Base-by-base conservation (phyloP, 2,797 vertebrate species). In the Myripristis murdjan region DNA sequence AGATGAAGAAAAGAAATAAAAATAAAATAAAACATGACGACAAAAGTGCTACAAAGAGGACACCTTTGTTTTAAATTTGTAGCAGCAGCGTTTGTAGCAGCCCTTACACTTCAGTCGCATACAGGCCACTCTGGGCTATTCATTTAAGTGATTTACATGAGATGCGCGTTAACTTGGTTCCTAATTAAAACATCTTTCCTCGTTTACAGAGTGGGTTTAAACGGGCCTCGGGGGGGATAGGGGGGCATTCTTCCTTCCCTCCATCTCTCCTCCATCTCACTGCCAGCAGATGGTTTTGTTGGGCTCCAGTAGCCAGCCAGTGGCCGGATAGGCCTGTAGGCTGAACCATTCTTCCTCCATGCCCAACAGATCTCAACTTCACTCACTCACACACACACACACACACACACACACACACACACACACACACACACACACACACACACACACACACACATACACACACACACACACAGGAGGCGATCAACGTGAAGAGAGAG, bases 111-210 rank as follows among this genome's bases (percentile, higher is more conserved):
- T 93, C 91, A 92, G 95, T 88, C 92, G 93, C 48, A 24, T 67
- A n/a, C 10, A 35, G 53, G 63, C 79, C 62, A 15, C 68, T 79
- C 60, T 47, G 22, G 77, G 75, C 68, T 57, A 53, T 83, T 87
- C 81, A 87, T 88, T 84, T 95, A 95, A 96, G 95, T 94, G 95
- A 96, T 97, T 97, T 96, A 96, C 98, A 97, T 97, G 96, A 96
- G 96, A 96, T 93, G 95, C 95, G 91, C 96, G 93, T 96, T 96
- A 97, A 96, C 96, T 95, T 95, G 95, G 95, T 95, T 95, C 95
- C 95, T 98, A 98, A 98, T 98, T 98, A 98, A 98, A 98, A 97
- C 96, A 97, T 98, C 96, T 97, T 96, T 96, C 93, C 95, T 97
- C 94, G 93, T 97, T 97, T 96, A 96, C 95, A 93, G 95, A 96